These are phyloP conservation scores for Ochlodes sylvanus DNA, from an alignment of 2,888 invertebrate genomes.

Conservation along the genomic window DNA sequence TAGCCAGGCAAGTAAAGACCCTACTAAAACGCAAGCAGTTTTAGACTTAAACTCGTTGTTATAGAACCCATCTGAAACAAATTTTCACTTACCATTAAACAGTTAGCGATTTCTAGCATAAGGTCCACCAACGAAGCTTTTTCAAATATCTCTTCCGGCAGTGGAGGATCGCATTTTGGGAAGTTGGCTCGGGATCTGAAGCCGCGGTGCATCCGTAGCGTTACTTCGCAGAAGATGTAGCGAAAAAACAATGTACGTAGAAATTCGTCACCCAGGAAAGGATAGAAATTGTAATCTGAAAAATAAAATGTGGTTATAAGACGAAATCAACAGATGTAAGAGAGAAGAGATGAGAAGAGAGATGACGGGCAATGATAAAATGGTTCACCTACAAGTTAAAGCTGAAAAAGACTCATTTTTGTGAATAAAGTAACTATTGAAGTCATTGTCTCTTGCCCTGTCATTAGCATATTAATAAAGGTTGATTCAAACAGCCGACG, in stretches of 20 bases:
- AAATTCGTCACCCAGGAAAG: slow-evolving; percentile 98
- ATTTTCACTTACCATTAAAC: slow-evolving; percentile 88
- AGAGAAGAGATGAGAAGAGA: too few species aligned
- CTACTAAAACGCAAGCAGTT: too few species aligned
- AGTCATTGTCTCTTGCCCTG: too few species aligned
- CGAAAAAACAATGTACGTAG: slow-evolving; percentile 94
- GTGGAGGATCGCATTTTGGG: slow-evolving; percentile 93
- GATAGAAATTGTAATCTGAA: slow-evolving; percentile 89
- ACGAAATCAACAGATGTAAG: too few species aligned
- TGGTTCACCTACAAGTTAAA: too few species aligned
- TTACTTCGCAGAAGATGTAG: slow-evolving; percentile 97
- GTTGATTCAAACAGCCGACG: too few species aligned
- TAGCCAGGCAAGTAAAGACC: too few species aligned
- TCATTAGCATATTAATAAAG: too few species aligned
- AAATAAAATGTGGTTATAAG: neutral
- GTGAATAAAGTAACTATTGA: too few species aligned
- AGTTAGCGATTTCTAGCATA: slow-evolving; percentile 92
- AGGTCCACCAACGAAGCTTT: slow-evolving; percentile 92
- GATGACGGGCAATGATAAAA: too few species aligned
- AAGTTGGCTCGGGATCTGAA: slow-evolving; percentile 94
- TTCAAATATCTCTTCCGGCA: slow-evolving; percentile 95
- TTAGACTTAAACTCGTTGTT: too few species aligned
- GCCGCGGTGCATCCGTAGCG: slow-evolving; percentile 94
- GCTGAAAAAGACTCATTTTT: too few species aligned
- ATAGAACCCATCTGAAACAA: neutral